Conservation (phyloP, 2,113 vertebrate species). For the Thamnaconus septentrionalis region DNA sequence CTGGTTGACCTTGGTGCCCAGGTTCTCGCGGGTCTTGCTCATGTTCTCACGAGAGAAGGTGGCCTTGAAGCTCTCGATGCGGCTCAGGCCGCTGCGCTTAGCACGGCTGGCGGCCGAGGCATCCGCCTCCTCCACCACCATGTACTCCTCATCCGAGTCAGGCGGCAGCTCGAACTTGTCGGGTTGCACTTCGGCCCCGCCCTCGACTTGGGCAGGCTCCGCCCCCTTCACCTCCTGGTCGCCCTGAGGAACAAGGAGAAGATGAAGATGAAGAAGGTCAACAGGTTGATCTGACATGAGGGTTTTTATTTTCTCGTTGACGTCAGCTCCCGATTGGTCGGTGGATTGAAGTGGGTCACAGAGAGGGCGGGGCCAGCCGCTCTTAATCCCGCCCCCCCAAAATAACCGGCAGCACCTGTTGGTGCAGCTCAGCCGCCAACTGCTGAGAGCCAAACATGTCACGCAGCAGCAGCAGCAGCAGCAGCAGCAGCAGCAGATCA, state of each 20-base stretch:
- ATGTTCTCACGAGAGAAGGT: slow-evolving; percentile 95
- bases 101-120: slow-evolving; percentile 78
- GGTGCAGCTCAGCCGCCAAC: slow-evolving; percentile 41
- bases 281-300: background rate
- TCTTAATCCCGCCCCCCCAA: slow-evolving; percentile 44
- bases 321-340: slow-evolving; percentile 1
- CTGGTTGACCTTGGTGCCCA: slow-evolving; percentile 89
- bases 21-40: slow-evolving; percentile 90
- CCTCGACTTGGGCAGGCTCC: slow-evolving; percentile 66
- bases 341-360: slow-evolving; percentile 9
- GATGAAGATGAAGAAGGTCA: too few relatives aligned
- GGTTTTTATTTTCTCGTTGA: slow-evolving; percentile 17
- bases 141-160: slow-evolving; percentile 95
- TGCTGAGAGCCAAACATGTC: slow-evolving; percentile 48
- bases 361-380: slow-evolving; percentile 6
- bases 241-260: slow-evolving; percentile 77
- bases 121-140: slow-evolving; percentile 84
- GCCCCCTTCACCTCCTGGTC: slow-evolving; percentile 83
- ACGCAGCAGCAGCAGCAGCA: slow-evolving; percentile 10
- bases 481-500: slow-evolving; percentile 29
- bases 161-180: slow-evolving; percentile 79
- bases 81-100: slow-evolving; percentile 89
- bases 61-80: slow-evolving; percentile 92
- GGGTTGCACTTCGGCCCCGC: slow-evolving; percentile 70
- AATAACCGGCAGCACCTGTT: slow-evolving; percentile 69